Evolutionary conservation across 2,113 vertebrate genomes (phyloP).

Genomic region (Chaenocephalus aceratus): DNA sequence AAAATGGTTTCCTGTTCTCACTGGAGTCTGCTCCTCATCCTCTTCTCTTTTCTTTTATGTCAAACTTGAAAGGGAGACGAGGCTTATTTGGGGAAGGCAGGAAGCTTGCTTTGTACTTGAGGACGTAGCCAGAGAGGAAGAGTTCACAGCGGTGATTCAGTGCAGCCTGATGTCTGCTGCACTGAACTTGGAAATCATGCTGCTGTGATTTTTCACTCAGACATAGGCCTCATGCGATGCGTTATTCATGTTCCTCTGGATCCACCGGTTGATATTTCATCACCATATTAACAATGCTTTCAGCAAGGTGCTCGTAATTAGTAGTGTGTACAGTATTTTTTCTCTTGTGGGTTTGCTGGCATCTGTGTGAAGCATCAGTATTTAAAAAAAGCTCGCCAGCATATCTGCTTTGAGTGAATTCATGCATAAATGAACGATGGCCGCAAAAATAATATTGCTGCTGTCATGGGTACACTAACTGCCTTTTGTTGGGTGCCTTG

Average conservation of each 20-base stretch:
- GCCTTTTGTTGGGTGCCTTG: slow-evolving; percentile 30
- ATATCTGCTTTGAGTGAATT: slow-evolving; percentile 32
- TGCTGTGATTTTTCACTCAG: slow-evolving; percentile 35
- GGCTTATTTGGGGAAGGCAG: slow-evolving; percentile 43
- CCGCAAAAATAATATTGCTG: not conserved
- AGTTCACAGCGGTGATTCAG: slow-evolving; percentile 29
- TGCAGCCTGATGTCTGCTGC: slow-evolving; percentile 13
- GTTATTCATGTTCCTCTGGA: slow-evolving; percentile 58
- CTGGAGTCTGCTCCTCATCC: slow-evolving; percentile 32
- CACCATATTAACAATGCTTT: slow-evolving; percentile 48
- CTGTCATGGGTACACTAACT: slow-evolving; percentile 4
- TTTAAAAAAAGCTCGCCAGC: not conserved
- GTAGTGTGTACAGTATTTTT: not conserved
- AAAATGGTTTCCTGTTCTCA: slow-evolving; percentile 38
- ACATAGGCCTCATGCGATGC: slow-evolving; percentile 54
- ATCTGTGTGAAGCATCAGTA: slow-evolving; percentile 9
- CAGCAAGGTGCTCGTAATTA: slow-evolving; percentile 27
- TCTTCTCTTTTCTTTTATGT: slow-evolving; percentile 52
- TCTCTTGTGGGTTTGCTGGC: not conserved
- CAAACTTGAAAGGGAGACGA: slow-evolving; percentile 59
- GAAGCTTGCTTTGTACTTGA: slow-evolving; percentile 25
- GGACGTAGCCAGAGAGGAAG: slow-evolving; percentile 11
- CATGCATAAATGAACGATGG: slow-evolving; percentile 9
- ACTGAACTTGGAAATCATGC: slow-evolving; percentile 38
- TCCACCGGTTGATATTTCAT: slow-evolving; percentile 38